Evolutionary conservation across 2,888 invertebrate genomes (phyloP).

Genomic region (Odontomyia ornata): DNA sequence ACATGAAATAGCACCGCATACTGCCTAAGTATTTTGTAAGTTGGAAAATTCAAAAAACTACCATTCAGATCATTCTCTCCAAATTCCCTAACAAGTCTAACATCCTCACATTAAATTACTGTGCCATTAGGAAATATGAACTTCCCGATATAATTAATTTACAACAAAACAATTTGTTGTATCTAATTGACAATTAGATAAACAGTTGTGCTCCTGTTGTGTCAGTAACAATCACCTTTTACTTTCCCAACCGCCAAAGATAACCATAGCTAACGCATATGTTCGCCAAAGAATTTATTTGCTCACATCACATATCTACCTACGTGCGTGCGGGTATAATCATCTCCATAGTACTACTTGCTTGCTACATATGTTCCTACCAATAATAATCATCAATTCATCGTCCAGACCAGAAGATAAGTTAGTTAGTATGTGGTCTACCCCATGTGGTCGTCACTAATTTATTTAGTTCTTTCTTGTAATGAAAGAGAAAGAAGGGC

Average conservation of each 20-base stretch:
- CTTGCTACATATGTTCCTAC: not conserved
- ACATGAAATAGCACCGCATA: no score
- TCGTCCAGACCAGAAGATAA: not conserved
- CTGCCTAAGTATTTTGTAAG: no score
- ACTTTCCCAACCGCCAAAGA: constrained; percentile 1
- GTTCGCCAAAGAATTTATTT: no score
- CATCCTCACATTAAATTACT: no score
- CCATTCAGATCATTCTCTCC: no score
- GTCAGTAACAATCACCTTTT: constrained; percentile 15
- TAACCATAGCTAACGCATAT: no score
- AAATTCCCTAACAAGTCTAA: no score
- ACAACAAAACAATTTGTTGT: constrained; percentile 32
- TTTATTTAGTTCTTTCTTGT: constrained; percentile 24
- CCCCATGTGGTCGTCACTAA: constrained; percentile 37
- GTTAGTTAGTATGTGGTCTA: constrained; percentile 31
- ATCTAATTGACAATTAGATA: constrained; percentile 38
- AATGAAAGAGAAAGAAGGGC: not conserved
- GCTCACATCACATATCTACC: no score
- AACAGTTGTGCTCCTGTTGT: constrained; percentile 35
- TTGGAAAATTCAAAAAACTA: no score
- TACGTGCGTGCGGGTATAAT: no score
- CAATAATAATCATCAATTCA: not conserved
- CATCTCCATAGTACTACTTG: not conserved
- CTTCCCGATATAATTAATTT: constrained; percentile 12
- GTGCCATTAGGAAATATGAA: no score